Base-by-base conservation (phyloP, 2,888 invertebrate species). In the Rhimphoctona megacephalus region DNA sequence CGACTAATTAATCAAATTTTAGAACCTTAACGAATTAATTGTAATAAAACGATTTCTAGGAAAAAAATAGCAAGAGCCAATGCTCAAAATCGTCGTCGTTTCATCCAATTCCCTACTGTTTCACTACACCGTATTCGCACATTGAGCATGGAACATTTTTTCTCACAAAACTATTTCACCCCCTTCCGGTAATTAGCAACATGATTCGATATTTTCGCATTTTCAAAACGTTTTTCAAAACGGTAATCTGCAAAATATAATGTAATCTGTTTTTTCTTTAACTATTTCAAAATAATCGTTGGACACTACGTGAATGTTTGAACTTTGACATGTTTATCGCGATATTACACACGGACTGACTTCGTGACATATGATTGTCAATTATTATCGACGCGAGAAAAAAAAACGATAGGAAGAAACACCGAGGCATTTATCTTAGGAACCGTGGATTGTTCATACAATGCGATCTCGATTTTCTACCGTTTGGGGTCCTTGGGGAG, bases 281-380 rank as follows among this genome's bases (percentile, higher is more conserved):
- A 52, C 39, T 52, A 7, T 49, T 4, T 30, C 8, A 43, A 11
- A 52, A 76, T 30, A 69, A 69, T 36, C 43, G 67, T 69, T 33
- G 14, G 19, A 72, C 64, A 9, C 30, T 25, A 43, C 61, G 22
- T 78, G 33, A 30, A 74, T 74, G 46, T 74, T 64, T 33, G 49
- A 82, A 76, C 8, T 36, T n/a, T 61, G 36, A 64, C 25, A 79
- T 57, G 36, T 74, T 72, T 77, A 77, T 66, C 52, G 25, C 4
- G 11, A 25, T 57, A 57, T 25, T 25, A 57, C 11, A 25, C 57
- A 57, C 25, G 57, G 57, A 57, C 57, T 57, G 76, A 82, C 36
- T 74, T 43, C 69, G 67, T 67, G 82, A 81, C 85, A 52, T 19
- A 72, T 73, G 67, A 69, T 52, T 69, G 82, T 82, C 82, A 85